Conservation (phyloP, 2,113 vertebrate genomes). For the Osmerus mordax region DNA sequence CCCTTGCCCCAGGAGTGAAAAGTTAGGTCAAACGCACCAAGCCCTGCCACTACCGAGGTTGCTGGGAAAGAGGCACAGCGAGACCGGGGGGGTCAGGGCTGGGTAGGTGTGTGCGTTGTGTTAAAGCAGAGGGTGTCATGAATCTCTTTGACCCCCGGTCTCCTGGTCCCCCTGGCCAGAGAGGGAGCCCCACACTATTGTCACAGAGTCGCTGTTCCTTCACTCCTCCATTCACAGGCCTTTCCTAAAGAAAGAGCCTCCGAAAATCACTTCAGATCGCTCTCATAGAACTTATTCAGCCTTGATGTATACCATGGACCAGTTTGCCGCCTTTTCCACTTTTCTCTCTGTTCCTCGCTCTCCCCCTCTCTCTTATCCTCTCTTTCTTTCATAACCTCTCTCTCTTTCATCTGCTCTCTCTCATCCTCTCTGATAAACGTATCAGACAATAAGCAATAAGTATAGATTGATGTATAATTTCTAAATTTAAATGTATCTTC, state of each 20-base stretch:
- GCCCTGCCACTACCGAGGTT: constrained; percentile 45
- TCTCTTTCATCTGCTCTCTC: too few relatives aligned
- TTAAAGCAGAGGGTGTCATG: constrained; percentile 51
- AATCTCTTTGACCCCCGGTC: constrained; percentile 63
- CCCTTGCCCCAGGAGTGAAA: constrained; percentile 75
- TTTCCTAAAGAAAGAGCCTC: constrained; percentile 35
- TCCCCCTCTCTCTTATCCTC: constrained; percentile 25
- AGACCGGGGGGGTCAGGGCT: constrained; percentile 49
- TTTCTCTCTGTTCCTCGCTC: constrained; percentile 16
- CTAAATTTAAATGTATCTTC: too few relatives aligned
- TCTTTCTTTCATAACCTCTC: constrained; percentile 7
- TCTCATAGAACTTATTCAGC: constrained; percentile 55
- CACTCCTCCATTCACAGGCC: constrained; percentile 27
- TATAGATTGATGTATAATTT: too few relatives aligned
- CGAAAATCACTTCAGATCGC: constrained; percentile 58
- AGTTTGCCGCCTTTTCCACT: constrained; percentile 12
- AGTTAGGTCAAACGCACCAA: constrained; percentile 75
- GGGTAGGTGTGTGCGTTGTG: constrained; percentile 23
- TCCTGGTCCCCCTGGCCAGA: constrained; percentile 54
- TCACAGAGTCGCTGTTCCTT: constrained; percentile 52
- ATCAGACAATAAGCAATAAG: too few relatives aligned
- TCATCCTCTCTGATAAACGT: too few relatives aligned
- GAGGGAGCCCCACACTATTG: constrained; percentile 46
- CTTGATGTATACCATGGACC: constrained; percentile 19
- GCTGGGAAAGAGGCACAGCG: constrained; percentile 80